Evolutionary conservation across 1,140 invertebrate species (phyloP).

Genomic region (Gerris buenoi): DNA sequence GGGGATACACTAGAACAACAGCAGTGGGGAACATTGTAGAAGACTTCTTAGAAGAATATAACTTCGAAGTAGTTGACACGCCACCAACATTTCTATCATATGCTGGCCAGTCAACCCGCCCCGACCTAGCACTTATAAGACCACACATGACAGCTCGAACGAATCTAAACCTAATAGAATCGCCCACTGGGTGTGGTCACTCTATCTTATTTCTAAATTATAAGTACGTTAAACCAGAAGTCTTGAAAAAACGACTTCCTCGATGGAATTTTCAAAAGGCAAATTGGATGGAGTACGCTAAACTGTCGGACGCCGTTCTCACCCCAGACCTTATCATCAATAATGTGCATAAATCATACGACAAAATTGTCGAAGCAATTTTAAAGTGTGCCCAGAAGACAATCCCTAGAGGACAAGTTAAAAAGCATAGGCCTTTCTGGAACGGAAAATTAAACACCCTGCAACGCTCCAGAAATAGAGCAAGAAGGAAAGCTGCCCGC

Average conservation of each 20-base stretch:
- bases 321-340: background rate
- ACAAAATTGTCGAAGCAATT: background rate
- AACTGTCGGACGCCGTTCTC: background rate
- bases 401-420: background rate
- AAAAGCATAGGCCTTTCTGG: background rate
- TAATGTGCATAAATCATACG: background rate
- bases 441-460: background rate
- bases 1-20: background rate
- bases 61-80: background rate
- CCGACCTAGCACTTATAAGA: background rate
- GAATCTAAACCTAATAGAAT: background rate
- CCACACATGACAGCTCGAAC: background rate
- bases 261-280: background rate
- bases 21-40: background rate
- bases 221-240: background rate
- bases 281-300: no score
- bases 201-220: no score
- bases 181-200: background rate
- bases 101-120: background rate
- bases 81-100: background rate
- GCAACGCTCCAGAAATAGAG: background rate
- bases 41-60: background rate
- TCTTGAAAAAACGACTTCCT: background rate
- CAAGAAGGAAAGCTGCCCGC: background rate
- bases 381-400: background rate